Evolutionary conservation across 2,888 invertebrate genomes (phyloP), one percentile per base, ranked within the genome.

Genomic region (Aricia artaxerxes): DNA sequence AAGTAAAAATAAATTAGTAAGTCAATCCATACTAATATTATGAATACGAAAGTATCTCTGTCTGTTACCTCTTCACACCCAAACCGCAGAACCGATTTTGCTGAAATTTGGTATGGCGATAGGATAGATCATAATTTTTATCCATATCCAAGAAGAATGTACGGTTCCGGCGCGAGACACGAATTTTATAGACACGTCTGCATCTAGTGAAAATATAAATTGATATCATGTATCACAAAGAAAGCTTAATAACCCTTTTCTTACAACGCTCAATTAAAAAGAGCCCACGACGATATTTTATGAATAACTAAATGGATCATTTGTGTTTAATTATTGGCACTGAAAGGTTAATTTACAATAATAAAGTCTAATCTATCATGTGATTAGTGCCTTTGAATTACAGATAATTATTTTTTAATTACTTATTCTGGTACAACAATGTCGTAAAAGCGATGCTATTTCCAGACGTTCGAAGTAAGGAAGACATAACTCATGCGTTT

Each of bases 301-400:
- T 82, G 53, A 76, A 75, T 1, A 81, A 82, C 80, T 80, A 81
- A 82, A 77, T 60, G 78, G 79, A 81, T 82, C 64, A 81, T 85
- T 84, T 82, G 85, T 86, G 85, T 82, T 82, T 82, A 87, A 87
- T 87, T 87, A 83, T 84, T 82, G 81, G 80, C 79, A 77, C 79
- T 77, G 73, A 80, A 79, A 81, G 81, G 82, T 82, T 84, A 84
- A 84, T 83, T 81, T 81, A 80, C 76, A 76, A 82, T 73, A 84
- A 73, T 73, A 73, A 78, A 79, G 80, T 82, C 83, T 87, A 87
- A 89, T 87, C 84, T 79, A 81, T 82, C 82, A 80, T 84, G 85
- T 85, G 85, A 87, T 89, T 88, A 88, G 85, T 86, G 86, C 86
- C 85, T 84, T 85, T 80, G 82, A 85, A 86, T 87, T 85, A 85